Base-by-base conservation (phyloP, 2,888 invertebrate genomes). In the Parthenolecanium corni region DNA sequence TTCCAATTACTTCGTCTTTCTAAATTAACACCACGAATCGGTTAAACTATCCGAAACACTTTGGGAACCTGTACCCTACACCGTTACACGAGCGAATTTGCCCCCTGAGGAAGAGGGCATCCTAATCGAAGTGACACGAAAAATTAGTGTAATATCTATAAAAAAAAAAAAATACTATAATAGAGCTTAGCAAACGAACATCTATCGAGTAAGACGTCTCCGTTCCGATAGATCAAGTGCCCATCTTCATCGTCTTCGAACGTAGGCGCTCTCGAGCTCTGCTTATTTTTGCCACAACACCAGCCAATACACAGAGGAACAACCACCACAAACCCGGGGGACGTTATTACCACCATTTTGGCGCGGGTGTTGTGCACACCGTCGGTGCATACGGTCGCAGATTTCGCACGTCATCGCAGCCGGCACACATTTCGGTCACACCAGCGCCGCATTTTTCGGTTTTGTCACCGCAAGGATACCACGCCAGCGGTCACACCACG, bases 171-270 rank as follows among this genome's bases (percentile, higher is more conserved):
- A 54, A 49, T 47, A 58, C 47, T 47, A 58, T 58, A 54, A n/a
- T 52, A 36, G 57, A 21, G 53, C 53, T 63, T 46, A 53, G 53
- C 53, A 52, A 87, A 90, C 90, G 89, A 89, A 90, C 96, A 97
- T 93, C 95, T 86, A 83, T 91, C 89, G 85, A 92, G 91, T 80
- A 98, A 90, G 81, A 92, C 83, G 83, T 97, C 96, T 81, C 96
- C 97, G 80, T 86, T 85, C 82, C 89, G 89, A 88, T 97, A 98
- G 79, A 98, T 88, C 81, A 98, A 92, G 81, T 98, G 97, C 79
- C 98, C 98, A 80, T 98, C 97, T 81, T 89, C 89, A 83, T 98
- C 97, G 83, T 98, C 95, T 84, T 93, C 91, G 79, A 96, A 87
- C 78, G 90, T 88, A 78, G 92, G 89, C 76, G 86, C 85, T 67